These are phyloP conservation scores for Albula goreensis DNA, from an alignment of 2,113 vertebrate species.

Conservation along the genomic window DNA sequence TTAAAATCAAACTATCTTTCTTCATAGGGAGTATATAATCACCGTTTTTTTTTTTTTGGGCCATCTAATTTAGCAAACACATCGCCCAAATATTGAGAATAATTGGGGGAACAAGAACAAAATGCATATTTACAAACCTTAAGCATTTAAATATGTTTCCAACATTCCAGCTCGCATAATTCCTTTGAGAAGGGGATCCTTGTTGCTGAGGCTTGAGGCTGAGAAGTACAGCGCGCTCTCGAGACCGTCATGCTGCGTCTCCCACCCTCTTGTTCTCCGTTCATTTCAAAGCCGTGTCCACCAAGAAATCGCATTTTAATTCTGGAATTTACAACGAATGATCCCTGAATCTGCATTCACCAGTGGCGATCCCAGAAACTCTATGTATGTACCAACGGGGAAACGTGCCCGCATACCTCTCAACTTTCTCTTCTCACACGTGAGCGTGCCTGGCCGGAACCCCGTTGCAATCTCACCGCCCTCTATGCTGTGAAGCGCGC, in stretches of 20 bases:
- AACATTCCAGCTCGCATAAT: neutral
- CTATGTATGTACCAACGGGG: too few relatives aligned
- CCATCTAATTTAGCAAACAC: too few relatives aligned
- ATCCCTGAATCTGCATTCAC: neutral
- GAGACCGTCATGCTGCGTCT: neutral
- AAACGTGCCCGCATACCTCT: slow-evolving; percentile 11
- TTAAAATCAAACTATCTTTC: neutral
- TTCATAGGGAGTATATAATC: neutral
- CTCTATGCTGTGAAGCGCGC: slow-evolving; percentile 32
- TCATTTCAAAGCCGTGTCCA: neutral
- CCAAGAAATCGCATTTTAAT: neutral
- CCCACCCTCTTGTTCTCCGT: neutral
- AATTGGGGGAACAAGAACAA: too few relatives aligned
- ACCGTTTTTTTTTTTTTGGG: too few relatives aligned
- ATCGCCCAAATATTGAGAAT: too few relatives aligned
- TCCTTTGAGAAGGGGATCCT: neutral
- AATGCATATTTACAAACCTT: too few relatives aligned
- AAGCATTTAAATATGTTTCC: neutral
- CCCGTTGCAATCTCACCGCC: slow-evolving; percentile 32
- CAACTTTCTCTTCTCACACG: slow-evolving; percentile 32
- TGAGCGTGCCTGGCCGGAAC: slow-evolving; percentile 33
- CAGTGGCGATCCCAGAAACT: too few relatives aligned
- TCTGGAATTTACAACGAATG: neutral
- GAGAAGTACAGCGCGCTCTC: slow-evolving; percentile 8
- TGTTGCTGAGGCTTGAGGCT: neutral